A percentile compares a stretch with the other conserved stretches of the same genome.
phyloP scores from a whole-genome alignment of 2,888 invertebrate genomes.

The Branchipolynoe longqiensis region DNA sequence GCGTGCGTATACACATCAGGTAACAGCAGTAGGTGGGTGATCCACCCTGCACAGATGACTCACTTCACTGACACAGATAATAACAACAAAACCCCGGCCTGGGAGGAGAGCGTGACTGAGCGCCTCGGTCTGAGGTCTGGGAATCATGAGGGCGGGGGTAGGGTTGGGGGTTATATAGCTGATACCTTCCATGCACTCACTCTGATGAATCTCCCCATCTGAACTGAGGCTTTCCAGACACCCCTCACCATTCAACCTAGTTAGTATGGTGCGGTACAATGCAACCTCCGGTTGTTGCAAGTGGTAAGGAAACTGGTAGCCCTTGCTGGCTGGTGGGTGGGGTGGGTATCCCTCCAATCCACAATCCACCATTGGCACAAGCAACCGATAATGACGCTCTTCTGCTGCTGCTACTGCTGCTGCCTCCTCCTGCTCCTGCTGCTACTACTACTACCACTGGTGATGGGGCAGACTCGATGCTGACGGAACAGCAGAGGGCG shows the following conservation, averaged over 20 bases:
- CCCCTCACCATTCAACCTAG: background rate
- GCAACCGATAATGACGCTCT: background rate
- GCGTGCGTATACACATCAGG: too few species aligned
- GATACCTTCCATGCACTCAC: conserved; percentile 2
- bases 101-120: conserved; percentile 5
- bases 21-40: background rate
- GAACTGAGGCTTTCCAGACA: background rate
- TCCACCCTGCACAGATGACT: conserved; percentile 19
- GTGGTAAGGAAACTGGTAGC: background rate
- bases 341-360: background rate
- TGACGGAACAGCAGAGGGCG: background rate
- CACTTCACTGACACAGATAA: conserved; percentile 42
- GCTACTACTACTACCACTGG: background rate
- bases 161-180: background rate
- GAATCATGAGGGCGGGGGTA: background rate
- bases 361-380: background rate
- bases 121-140: background rate
- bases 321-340: background rate
- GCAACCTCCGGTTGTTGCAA: background rate
- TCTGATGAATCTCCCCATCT: background rate
- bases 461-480: background rate
- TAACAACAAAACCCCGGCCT: too few species aligned
- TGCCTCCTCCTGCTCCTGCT: too few species aligned
- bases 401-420: too few species aligned
- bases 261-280: background rate